Evolutionary conservation across 1,140 invertebrate species (phyloP).

Genomic region (Orchestia grillus): DNA sequence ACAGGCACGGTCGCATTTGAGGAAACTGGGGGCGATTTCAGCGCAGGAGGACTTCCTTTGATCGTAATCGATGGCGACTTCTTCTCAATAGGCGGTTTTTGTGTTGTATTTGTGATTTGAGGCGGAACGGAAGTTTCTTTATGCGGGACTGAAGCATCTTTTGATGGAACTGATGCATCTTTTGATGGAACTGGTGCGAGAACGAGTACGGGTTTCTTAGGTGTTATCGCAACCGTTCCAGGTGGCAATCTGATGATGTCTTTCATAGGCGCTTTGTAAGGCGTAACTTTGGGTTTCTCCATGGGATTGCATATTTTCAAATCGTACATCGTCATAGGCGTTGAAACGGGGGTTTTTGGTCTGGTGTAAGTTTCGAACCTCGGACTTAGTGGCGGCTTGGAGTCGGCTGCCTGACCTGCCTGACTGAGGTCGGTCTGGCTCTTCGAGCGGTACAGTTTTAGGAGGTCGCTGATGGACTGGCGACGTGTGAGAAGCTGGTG

Average conservation of each 20-base stretch:
- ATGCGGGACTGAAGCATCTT: background rate
- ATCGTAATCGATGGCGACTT: background rate
- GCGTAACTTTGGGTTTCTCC: background rate
- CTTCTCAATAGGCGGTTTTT: background rate
- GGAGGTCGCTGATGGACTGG: slow-evolving; percentile 18
- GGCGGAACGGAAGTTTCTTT: background rate
- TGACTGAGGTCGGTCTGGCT: slow-evolving; percentile 44
- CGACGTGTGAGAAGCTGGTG: background rate
- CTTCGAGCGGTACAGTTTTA: slow-evolving; percentile 24
- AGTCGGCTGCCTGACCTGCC: background rate
- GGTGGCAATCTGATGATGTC: slow-evolving; percentile 27
- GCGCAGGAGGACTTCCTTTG: background rate
- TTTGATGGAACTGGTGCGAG: background rate
- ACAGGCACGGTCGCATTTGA: background rate
- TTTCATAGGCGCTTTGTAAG: background rate
- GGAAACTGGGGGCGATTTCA: background rate
- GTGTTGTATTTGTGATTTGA: background rate
- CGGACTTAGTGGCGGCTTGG: background rate
- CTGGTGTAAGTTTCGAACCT: background rate
- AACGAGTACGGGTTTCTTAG: background rate
- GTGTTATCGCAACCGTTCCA: background rate
- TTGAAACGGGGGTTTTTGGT: background rate
- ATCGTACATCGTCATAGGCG: slow-evolving; percentile 20
- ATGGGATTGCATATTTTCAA: slow-evolving; percentile 9
- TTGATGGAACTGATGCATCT: background rate